Percentiles rank a stretch among this genome's conserved stretches.
phyloP scores from a whole-genome alignment of 2,113 vertebrate species.

The Melanocharis versteri region DNA sequence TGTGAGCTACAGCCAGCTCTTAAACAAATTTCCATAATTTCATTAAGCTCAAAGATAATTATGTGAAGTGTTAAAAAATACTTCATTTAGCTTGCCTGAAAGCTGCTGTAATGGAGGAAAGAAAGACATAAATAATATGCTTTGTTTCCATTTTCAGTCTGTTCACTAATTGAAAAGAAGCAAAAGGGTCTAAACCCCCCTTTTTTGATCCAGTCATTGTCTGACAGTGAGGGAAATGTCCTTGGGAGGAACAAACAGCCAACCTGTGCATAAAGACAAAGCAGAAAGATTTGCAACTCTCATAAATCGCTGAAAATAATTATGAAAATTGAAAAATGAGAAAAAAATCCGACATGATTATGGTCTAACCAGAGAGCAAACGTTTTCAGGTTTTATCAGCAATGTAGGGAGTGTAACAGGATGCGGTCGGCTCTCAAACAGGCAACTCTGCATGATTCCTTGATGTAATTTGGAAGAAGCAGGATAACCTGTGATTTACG shows the following conservation, averaged over 20 bases:
- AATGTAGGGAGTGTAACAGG: background rate
- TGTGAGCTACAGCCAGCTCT: background rate
- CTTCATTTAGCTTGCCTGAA: constrained; percentile 13
- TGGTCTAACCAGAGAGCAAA: background rate
- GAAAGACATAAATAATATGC: background rate
- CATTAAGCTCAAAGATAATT: background rate
- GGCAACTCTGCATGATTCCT: background rate
- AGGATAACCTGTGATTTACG: constrained; percentile 38
- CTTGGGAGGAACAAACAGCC: constrained; percentile 48
- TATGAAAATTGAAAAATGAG: constrained; percentile 11
- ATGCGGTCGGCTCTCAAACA: background rate
- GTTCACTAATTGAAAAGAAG: constrained; percentile 4
- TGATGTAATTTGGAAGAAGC: constrained; percentile 21
- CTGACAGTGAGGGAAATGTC: constrained; percentile 10
- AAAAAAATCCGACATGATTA: background rate
- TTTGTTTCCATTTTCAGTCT: constrained; percentile 35
- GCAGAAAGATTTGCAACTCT: background rate
- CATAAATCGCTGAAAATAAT: constrained; percentile 10
- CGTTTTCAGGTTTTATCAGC: background rate
- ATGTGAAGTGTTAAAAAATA: background rate
- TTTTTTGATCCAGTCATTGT: constrained; percentile 15
- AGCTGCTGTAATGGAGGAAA: background rate
- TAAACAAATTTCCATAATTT: constrained; percentile 35
- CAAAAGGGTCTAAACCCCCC: background rate
- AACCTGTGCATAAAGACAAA: background rate